A percentile compares a stretch with the other conserved stretches of the same genome.
Evolutionary conservation across 2,113 vertebrate species (phyloP).

Genomic region (Siniperca chuatsi): DNA sequence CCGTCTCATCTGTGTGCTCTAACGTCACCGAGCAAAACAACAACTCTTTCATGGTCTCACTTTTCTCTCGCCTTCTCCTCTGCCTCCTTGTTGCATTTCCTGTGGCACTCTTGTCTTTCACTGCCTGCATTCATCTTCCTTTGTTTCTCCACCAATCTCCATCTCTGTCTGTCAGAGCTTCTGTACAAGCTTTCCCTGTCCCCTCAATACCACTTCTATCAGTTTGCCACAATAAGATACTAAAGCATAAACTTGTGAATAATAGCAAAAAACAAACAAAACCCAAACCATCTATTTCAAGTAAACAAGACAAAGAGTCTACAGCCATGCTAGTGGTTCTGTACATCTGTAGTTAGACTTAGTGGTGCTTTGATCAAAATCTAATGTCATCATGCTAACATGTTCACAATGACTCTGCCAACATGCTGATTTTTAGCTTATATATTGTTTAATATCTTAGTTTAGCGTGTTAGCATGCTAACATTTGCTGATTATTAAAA

Average conservation of each 20-base stretch:
- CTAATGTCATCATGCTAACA: background rate
- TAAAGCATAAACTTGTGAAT: background rate
- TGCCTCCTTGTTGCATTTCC: constrained; percentile 7
- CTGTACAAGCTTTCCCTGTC: background rate
- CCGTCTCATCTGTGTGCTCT: constrained; percentile 14
- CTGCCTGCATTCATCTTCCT: constrained; percentile 14
- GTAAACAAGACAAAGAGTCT: background rate
- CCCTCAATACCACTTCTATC: background rate
- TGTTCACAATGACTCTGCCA: background rate
- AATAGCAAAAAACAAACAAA: background rate
- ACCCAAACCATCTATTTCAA: background rate
- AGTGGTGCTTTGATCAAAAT: background rate
- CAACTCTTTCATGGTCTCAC: constrained; percentile 2
- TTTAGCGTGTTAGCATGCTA: background rate
- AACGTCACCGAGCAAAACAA: constrained; percentile 6
- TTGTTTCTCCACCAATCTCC: background rate
- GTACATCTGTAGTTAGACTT: background rate
- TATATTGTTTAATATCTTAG: background rate
- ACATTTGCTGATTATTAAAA: no score
- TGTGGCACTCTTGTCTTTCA: constrained; percentile 7
- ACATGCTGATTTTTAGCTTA: background rate
- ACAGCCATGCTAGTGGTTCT: background rate
- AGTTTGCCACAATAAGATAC: background rate
- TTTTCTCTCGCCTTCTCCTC: background rate
- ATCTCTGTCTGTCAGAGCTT: constrained; percentile 15